Evolutionary conservation across 2,888 invertebrate genomes (phyloP), one percentile per base, ranked within the genome.

Genomic region (Ceriagrion tenellum): DNA sequence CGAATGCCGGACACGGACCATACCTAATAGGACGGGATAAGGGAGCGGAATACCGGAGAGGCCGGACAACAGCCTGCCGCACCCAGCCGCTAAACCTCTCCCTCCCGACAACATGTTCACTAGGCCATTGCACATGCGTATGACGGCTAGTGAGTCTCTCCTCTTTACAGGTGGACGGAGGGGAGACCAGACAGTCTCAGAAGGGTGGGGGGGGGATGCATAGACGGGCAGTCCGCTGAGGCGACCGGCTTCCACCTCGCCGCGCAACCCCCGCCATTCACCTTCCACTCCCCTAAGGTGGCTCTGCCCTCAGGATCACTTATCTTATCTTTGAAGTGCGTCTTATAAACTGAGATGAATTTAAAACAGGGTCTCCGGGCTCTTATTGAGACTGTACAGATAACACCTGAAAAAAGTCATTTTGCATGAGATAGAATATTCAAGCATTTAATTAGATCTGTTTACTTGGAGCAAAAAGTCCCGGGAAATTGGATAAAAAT

Each of bases 91-190:
- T 23, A 26, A 26, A 26, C 30, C 30, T 13, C n/a, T 47, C 47
- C 12, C 10, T 6, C 30, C 74, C 74, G 0, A 10, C 18, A 30
- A 81, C 74, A 35, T 35, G 35, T 18, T 81, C 81, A 81, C 81
- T 81, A 35, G 81, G 81, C 81, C 81, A 81, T 26, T 13, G 81
- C 81, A 81, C 81, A 81, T 81, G 81, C 81, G 81, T 81, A 81
- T 8, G 81, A 35, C 13, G 69, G 10, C 69, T 13, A 59, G 69
- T 69, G 81, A 35, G 81, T 35, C 35, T 81, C 30, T 81, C 30
- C 35, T 81, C 3, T 47, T 47, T 8, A n/a, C 30, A 8, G 4
- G 13, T 16, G 81, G 81, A 13, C 16, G 81, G 30, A 35, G 81
- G 20, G 59, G 59, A 2, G 16, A 16, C 59, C 59, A 59, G 59